Base-by-base conservation (phyloP, 2,113 vertebrate species). In the Hippocampus barbouri region DNA sequence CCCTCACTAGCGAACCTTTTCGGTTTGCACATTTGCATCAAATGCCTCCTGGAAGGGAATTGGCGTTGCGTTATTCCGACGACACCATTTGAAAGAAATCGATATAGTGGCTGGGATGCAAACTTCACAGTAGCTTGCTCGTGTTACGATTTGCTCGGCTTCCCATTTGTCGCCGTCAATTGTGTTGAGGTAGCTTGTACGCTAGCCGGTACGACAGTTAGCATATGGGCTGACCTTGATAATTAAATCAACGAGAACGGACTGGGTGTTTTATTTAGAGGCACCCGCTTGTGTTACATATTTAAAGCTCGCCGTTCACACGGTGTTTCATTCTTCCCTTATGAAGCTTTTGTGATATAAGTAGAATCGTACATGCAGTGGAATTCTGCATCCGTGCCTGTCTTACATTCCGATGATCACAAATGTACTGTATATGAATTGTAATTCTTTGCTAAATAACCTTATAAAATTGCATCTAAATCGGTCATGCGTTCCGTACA, bases 151-250 rank as follows among this genome's bases (percentile, higher is more conserved):
- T 70, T 51, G 65, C 41, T 34, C 63, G 66, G 59, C 66, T 75
- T 62, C 70, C 60, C 59, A 64, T 76, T 79, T 73, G 4, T 30
- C 25, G 56, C 54, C 61, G 73, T 78, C 62, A 76, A 30, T 74
- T 64, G 65, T 75, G 68, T 80, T 81, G 79, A 80, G 85, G 68
- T 57, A 64, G 70, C 60, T 68, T 53, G 74, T 84, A 77, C 71
- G 79, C 82, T 66, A 85, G 68, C 51, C 25, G 38, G 74, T 71
- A 9, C 16, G 75, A 74, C 82, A 76, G 71, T 79, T 64, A 82
- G 67, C 66, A 63, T 73, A 81, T 47, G 62, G 23, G 49, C 30
- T 66, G 56, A 75, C 72, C 66, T 56, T 71, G 66, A 74, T 76
- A 74, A 79, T 69, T 34, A 72, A 74, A 81, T 73, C 63, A 74